Percentiles rank a stretch among this genome's conserved stretches.
phyloP scores from a whole-genome alignment of 1,140 invertebrate genomes.

The Drosophila repletoides region DNA sequence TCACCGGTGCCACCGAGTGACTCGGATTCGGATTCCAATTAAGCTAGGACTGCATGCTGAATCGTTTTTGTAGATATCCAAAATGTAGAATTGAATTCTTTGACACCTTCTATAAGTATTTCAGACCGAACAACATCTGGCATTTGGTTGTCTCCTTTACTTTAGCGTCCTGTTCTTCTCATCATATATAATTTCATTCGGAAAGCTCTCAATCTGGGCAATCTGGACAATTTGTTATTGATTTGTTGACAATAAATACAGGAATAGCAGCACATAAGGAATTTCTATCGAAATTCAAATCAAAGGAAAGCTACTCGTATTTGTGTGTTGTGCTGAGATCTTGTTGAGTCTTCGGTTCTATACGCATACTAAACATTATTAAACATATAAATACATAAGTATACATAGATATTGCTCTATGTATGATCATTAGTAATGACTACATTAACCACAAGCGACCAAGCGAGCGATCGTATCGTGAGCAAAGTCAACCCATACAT shows the following conservation, averaged over 20 bases:
- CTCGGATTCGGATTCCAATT: conserved; percentile 83
- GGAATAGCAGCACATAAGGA: conserved; percentile 10
- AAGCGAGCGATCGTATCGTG: conserved; percentile 31
- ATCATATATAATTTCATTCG: conserved; percentile 13
- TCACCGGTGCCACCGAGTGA: conserved; percentile 84
- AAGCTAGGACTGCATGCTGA: no score
- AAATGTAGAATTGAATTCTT: no score
- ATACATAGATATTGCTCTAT: conserved; percentile 1
- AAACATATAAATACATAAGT: conserved; percentile 19
- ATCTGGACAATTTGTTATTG: conserved; percentile 38
- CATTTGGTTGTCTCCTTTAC: conserved; percentile 5
- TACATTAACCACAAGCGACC: conserved; percentile 23
- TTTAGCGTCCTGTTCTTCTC: conserved; percentile 2
- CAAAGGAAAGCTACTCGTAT: not conserved
- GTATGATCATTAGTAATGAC: conserved; percentile 35
- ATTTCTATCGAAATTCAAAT: not conserved
- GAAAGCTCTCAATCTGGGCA: not conserved
- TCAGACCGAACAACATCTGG: not conserved
- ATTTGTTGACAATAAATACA: conserved; percentile 70
- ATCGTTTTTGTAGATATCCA: no score
- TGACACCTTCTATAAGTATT: not conserved
- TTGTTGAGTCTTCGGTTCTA: conserved; percentile 15
- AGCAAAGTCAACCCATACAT: conserved; percentile 64
- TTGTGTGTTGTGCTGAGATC: conserved; percentile 6
- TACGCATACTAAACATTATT: conserved; percentile 21